phyloP scores from a whole-genome alignment of 2,888 invertebrate species.

The Physocephala rufipes region DNA sequence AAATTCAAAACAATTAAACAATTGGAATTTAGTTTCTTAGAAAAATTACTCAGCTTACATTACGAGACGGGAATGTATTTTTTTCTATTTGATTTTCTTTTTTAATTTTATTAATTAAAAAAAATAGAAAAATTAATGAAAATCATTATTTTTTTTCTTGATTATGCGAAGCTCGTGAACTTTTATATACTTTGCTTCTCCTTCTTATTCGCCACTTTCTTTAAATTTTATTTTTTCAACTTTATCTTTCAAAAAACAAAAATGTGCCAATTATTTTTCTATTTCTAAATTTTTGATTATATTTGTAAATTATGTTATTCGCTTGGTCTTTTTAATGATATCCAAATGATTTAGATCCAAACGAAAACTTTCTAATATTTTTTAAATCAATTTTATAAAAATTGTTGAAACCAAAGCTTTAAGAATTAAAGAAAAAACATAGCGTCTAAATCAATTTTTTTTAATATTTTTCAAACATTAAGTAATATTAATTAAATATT shows the following conservation, averaged over 20 bases:
- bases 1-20: no score
- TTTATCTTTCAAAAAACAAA: conserved; percentile 12
- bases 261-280: conserved; percentile 40
- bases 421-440: conserved; percentile 40
- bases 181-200: no score
- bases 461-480: conserved; percentile 30
- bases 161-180: no score
- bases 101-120: conserved; percentile 2
- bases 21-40: no score
- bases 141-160: conserved; percentile 15
- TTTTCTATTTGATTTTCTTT: no score
- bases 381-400: conserved; percentile 33
- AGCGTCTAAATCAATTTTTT: conserved; percentile 28
- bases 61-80: no score
- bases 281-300: conserved; percentile 14
- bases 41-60: no score
- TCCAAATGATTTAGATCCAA: not conserved
- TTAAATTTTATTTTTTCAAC: not conserved
- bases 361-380: conserved; percentile 10
- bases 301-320: conserved; percentile 11
- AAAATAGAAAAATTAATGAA: not conserved
- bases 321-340: not conserved
- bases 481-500: conserved; percentile 1
- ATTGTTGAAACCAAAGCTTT: conserved; percentile 49
- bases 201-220: not conserved